Conservation (phyloP, 1,140 invertebrate genomes). For the Episyrphus balteatus region DNA sequence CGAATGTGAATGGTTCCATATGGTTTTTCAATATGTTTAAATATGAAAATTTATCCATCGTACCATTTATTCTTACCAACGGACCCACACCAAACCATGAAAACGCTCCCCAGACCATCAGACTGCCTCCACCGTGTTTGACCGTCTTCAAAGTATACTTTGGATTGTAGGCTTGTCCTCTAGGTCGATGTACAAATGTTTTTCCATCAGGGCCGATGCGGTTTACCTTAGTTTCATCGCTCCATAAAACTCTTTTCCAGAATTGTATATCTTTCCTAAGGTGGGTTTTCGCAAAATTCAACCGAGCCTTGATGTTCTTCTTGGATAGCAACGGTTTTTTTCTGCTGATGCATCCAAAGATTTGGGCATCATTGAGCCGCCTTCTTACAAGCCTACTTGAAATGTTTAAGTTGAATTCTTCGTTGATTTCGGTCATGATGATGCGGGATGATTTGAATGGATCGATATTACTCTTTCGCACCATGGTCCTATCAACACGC, state of each 20-base stretch:
- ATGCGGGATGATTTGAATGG: too few relatives aligned
- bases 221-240: conserved; percentile 10
- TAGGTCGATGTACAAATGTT: conserved; percentile 4
- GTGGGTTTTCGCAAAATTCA: too few relatives aligned
- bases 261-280: too few relatives aligned
- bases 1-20: conserved; percentile 3
- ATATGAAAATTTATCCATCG: not conserved
- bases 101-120: conserved; percentile 4
- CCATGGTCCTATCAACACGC: too few relatives aligned
- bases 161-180: conserved; percentile 4
- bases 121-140: conserved; percentile 9
- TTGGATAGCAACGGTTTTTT: too few relatives aligned
- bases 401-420: too few relatives aligned
- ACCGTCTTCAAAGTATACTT: conserved; percentile 4
- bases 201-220: conserved; percentile 8
- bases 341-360: too few relatives aligned
- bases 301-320: too few relatives aligned
- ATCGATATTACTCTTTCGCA: too few relatives aligned
- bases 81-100: not conserved
- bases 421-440: too few relatives aligned
- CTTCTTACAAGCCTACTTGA: too few relatives aligned
- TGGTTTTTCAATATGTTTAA: not conserved
- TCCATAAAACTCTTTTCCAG: conserved; percentile 9
- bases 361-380: too few relatives aligned
- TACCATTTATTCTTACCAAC: not conserved